Evolutionary conservation across 2,113 vertebrate species (phyloP).

Genomic region (Neogale vison): DNA sequence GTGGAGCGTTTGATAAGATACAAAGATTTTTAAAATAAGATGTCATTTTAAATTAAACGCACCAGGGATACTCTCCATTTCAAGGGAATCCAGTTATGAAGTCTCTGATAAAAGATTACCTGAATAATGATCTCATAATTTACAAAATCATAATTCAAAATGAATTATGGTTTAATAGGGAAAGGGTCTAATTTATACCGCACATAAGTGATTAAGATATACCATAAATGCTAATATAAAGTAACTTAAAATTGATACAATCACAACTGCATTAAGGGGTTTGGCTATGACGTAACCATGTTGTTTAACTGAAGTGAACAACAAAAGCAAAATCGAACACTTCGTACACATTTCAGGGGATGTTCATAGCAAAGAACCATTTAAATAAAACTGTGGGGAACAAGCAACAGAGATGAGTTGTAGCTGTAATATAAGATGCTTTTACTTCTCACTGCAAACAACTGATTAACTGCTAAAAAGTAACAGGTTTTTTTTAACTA

Average conservation of each 20-base stretch:
- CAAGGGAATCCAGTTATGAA: slow-evolving; percentile 22
- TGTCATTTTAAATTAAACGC: background rate
- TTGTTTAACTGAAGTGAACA: background rate
- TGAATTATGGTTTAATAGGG: background rate
- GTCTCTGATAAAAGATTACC: background rate
- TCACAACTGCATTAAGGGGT: background rate
- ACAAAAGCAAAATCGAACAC: background rate
- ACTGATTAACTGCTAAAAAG: background rate
- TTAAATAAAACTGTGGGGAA: background rate
- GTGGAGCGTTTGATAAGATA: background rate
- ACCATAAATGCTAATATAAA: background rate
- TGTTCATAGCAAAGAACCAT: background rate
- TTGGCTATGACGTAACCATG: background rate
- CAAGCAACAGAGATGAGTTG: background rate
- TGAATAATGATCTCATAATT: background rate
- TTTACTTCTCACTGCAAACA: slow-evolving; percentile 20
- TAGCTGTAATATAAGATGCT: background rate
- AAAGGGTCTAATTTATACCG: background rate
- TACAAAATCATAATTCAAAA: background rate
- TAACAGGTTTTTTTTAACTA: no score
- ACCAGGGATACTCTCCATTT: background rate
- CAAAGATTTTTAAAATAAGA: background rate
- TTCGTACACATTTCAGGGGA: background rate
- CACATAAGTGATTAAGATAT: background rate
- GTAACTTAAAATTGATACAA: background rate